Evolutionary conservation across 1,140 invertebrate species (phyloP).

Genomic region (Dinothrombium tinctorium): DNA sequence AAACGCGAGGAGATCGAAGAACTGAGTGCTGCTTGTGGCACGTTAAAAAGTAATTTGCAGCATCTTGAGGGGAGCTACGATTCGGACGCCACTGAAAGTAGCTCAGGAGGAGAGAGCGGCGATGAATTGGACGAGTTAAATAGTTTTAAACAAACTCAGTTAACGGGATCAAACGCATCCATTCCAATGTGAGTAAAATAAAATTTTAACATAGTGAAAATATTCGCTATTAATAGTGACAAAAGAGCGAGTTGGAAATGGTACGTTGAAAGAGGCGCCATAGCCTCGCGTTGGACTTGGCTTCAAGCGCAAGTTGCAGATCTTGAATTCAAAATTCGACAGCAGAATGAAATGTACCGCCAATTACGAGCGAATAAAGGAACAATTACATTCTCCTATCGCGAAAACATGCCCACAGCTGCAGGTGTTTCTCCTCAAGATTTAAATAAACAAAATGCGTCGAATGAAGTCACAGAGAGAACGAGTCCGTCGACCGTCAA

Average conservation of each 20-base stretch:
- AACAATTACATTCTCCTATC: constrained; percentile 6
- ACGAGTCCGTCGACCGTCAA: neutral
- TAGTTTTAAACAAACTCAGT: neutral
- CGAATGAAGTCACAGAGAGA: no score
- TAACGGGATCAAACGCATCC: neutral
- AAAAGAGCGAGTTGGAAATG: constrained; percentile 63
- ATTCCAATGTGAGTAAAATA: neutral
- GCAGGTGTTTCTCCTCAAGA: no score
- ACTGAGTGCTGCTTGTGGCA: constrained; percentile 6
- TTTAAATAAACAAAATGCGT: no score
- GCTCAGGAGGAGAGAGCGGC: constrained; percentile 74
- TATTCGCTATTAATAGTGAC: neutral
- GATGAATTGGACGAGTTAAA: constrained; percentile 39
- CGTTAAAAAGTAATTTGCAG: constrained; percentile 8
- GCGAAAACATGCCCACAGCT: neutral
- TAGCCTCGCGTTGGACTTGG: constrained; percentile 73
- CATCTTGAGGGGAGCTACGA: constrained; percentile 25
- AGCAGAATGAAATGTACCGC: constrained; percentile 46
- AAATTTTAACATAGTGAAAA: neutral
- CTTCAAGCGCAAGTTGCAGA: constrained; percentile 70
- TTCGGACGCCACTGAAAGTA: constrained; percentile 75
- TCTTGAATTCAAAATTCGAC: constrained; percentile 68
- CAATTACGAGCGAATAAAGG: constrained; percentile 23
- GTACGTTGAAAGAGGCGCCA: constrained; percentile 44
- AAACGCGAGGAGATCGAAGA: constrained; percentile 6